Percentiles rank a stretch among this genome's conserved stretches.
phyloP scores from a whole-genome alignment of 2,797 vertebrate genomes.

The Nasua narica region DNA sequence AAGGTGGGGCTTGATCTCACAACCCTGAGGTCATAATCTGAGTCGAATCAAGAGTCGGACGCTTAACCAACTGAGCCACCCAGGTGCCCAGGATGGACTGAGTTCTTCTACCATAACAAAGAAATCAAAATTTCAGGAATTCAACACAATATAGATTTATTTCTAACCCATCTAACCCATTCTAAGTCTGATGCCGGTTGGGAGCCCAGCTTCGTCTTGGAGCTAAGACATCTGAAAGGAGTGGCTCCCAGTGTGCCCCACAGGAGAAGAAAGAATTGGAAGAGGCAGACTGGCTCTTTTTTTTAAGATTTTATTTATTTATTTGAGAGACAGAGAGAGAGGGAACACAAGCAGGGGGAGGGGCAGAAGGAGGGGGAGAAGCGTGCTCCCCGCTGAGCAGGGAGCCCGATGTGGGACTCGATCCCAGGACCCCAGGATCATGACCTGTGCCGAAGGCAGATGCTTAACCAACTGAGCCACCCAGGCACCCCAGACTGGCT shows the following conservation, averaged over 20 bases:
- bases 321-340: no score
- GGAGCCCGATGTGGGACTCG: accelerated
- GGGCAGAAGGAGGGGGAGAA: background rate
- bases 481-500: background rate
- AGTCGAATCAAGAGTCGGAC: background rate
- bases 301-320: no score
- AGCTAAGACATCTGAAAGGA: background rate
- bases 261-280: background rate
- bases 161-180: background rate
- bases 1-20: background rate
- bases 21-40: background rate
- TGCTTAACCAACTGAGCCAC: background rate
- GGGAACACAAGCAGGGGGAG: no score
- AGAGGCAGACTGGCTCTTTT: background rate
- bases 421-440: background rate
- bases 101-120: background rate
- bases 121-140: background rate
- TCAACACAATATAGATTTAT: background rate
- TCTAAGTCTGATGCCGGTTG: background rate
- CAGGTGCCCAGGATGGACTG: background rate
- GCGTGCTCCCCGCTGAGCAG: background rate
- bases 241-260: background rate
- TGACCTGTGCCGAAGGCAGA: background rate
- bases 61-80: background rate
- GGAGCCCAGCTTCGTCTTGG: background rate